A percentile compares a stretch with the other conserved stretches of the same genome.
These are phyloP conservation scores for Cepphus grylle DNA, from an alignment of 2,113 vertebrate genomes.

Conservation along the genomic window DNA sequence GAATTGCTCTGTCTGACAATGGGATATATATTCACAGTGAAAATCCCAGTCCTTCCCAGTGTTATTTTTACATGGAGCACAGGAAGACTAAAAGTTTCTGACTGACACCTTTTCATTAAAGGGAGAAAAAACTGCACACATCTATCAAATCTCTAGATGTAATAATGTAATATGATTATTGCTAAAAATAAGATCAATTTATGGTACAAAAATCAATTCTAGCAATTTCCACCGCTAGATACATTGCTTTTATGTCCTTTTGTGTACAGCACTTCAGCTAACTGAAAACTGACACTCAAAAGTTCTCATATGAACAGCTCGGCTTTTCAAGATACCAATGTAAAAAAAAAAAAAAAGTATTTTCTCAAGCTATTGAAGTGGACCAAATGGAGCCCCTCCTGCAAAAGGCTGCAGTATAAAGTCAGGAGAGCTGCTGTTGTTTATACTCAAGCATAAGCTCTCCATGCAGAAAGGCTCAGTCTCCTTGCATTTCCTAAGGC, in stretches of 20 bases:
- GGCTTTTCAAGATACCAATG: not conserved
- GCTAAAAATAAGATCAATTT: constrained; percentile 50
- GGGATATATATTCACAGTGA: not conserved
- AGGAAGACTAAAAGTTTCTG: not conserved
- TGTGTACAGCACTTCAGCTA: not conserved
- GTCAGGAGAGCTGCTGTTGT: not conserved
- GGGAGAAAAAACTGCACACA: not conserved
- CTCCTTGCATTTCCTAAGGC: not conserved
- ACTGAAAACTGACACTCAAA: constrained; percentile 19
- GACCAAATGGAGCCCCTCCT: not conserved
- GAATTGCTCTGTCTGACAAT: not conserved
- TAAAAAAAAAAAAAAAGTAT: not conserved
- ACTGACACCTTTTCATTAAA: constrained; percentile 12
- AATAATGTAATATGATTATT: constrained; percentile 34
- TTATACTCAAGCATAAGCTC: not conserved
- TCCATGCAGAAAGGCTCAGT: not conserved
- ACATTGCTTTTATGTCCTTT: constrained; percentile 35
- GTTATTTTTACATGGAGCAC: not conserved
- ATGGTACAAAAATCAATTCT: constrained; percentile 25
- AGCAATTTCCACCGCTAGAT: constrained; percentile 28
- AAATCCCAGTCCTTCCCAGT: not conserved
- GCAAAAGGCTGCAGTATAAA: not conserved
- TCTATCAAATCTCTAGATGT: constrained; percentile 5
- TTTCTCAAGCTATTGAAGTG: not conserved
- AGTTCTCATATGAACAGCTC: not conserved